Conservation (phyloP, 2,113 vertebrate species). For the Phycodurus eques region DNA sequence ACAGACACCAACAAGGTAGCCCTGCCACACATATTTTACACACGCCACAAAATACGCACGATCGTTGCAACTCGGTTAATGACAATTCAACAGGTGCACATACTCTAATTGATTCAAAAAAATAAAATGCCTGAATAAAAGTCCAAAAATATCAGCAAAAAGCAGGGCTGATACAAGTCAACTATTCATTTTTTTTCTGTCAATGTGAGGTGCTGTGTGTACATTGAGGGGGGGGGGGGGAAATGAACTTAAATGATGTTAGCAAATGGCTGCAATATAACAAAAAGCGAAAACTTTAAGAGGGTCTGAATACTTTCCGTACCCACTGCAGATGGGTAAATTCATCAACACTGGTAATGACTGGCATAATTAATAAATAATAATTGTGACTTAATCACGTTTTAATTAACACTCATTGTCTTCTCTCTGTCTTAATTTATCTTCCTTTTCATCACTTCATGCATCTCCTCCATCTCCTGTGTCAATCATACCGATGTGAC, state of each 20-base stretch:
- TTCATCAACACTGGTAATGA: neutral
- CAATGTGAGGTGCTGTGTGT: too few species aligned
- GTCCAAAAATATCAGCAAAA: neutral
- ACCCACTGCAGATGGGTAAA: too few species aligned
- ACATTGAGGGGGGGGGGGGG: too few species aligned
- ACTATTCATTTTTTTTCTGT: too few species aligned
- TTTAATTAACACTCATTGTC: constrained; percentile 27
- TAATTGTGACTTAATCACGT: constrained; percentile 30
- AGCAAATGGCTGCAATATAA: too few species aligned
- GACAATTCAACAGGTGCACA: neutral
- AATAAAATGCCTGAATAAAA: neutral
- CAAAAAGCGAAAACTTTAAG: too few species aligned
- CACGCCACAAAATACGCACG: neutral
- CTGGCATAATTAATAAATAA: constrained; percentile 27
- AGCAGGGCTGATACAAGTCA: too few species aligned
- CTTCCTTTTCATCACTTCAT: neutral
- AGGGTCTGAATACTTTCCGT: too few species aligned
- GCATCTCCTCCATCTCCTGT: neutral
- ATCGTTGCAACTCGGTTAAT: neutral
- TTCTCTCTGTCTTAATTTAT: constrained; percentile 22
- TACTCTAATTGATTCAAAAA: neutral
- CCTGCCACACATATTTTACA: neutral
- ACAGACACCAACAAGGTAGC: constrained; percentile 82
- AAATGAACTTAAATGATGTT: too few species aligned
- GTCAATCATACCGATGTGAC: constrained; percentile 38